phyloP scores from a whole-genome alignment of 2,888 invertebrate species.

The Habroteleia sp. region DNA sequence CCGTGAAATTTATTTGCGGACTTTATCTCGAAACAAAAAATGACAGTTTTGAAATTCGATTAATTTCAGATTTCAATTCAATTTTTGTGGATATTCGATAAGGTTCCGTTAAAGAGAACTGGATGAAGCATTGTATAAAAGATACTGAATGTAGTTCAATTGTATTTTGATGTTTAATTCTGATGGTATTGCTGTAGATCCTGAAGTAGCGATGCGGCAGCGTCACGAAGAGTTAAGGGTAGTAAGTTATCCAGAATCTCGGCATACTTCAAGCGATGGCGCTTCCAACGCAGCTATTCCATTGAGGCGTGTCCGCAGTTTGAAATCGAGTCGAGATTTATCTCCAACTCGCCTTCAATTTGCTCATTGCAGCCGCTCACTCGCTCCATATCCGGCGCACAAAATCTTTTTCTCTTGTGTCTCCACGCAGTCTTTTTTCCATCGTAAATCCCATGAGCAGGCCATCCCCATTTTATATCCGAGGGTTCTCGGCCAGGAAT shows the following conservation, averaged over 20 bases:
- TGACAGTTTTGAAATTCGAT: no score
- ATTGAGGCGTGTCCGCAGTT: slow-evolving; percentile 66
- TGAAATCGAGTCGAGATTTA: slow-evolving; percentile 72
- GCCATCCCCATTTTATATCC: slow-evolving; percentile 38
- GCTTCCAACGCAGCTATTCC: slow-evolving; percentile 36
- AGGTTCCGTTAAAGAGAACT: no score
- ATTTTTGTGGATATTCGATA: no score
- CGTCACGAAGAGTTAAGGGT: slow-evolving; percentile 36
- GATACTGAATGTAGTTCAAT: no score
- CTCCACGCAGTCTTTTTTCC: slow-evolving; percentile 53
- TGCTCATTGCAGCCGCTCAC: slow-evolving; percentile 65
- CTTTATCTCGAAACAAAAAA: no score
- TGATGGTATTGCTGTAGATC: background rate
- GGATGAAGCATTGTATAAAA: no score
- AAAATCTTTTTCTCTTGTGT: slow-evolving; percentile 54
- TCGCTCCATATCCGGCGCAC: slow-evolving; percentile 54
- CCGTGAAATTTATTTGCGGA: background rate
- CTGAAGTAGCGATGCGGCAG: background rate
- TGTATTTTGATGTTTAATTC: no score
- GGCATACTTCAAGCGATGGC: slow-evolving; percentile 26
- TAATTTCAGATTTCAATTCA: no score
- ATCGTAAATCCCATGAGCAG: slow-evolving; percentile 32
- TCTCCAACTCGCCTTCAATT: slow-evolving; percentile 70
- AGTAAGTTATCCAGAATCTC: slow-evolving; percentile 60
- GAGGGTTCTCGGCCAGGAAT: slow-evolving; percentile 27